Conservation (phyloP, 2,797 vertebrate species). For the Sciurus vulgaris region DNA sequence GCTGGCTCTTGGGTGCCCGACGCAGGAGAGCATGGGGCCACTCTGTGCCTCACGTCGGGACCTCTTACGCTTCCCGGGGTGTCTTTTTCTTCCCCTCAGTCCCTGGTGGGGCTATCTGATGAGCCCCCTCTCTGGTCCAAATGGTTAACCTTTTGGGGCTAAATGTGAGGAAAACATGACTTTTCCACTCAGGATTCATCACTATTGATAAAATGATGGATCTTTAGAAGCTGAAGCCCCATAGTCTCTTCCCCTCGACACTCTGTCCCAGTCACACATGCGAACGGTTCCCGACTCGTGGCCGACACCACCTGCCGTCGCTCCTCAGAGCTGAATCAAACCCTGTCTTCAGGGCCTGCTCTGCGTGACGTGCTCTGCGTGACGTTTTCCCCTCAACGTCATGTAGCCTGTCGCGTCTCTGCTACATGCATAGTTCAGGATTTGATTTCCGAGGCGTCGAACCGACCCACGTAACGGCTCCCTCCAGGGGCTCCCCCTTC, state of each 20-base stretch:
- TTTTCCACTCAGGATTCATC: not conserved
- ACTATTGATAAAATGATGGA: not conserved
- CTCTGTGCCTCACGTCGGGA: not conserved
- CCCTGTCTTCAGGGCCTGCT: not conserved
- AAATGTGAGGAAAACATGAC: not conserved
- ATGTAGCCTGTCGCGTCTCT: not conserved
- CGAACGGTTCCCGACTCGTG: not conserved
- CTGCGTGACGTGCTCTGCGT: no score
- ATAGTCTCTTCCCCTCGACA: not conserved
- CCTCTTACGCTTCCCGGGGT: not conserved
- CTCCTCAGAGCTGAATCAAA: not conserved
- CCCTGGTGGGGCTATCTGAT: not conserved
- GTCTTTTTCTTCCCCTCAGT: slow-evolving; percentile 13
- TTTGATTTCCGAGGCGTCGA: not conserved
- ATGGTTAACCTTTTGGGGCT: not conserved
- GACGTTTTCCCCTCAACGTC: not conserved
- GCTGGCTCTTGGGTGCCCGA: not conserved
- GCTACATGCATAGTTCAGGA: not conserved
- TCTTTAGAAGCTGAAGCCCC: not conserved
- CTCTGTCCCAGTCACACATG: not conserved
- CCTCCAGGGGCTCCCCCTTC: not conserved
- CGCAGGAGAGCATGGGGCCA: accelerated
- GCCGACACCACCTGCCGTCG: not conserved
- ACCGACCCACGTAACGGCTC: not conserved
- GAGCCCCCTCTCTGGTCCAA: not conserved